A percentile compares a stretch with the other conserved stretches of the same genome.
Conservation (phyloP, 1,140 invertebrate genomes). For the Polypedilum pembai region DNA sequence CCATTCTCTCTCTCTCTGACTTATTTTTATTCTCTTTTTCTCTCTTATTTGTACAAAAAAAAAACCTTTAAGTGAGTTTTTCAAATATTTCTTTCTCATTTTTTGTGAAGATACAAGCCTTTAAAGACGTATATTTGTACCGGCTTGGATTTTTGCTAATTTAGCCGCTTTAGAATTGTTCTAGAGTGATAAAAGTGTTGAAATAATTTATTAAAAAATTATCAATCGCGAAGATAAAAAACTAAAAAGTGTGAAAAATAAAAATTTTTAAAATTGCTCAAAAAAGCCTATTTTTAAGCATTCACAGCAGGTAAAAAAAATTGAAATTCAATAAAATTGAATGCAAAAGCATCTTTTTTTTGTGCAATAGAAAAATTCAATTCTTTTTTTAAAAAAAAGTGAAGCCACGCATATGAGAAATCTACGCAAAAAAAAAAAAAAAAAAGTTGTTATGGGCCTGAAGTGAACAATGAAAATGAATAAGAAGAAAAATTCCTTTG, state of each 20-base stretch:
- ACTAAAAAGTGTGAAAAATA: neutral
- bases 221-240: neutral
- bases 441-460: constrained; percentile 16
- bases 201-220: too few relatives aligned
- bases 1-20: too few relatives aligned
- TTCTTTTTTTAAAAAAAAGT: neutral
- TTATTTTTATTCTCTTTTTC: too few relatives aligned
- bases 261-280: constrained; percentile 15
- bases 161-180: constrained; percentile 3
- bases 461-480: neutral
- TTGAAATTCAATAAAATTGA: neutral
- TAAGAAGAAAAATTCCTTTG: neutral
- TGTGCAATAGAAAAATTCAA: constrained; percentile 3
- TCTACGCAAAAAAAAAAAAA: too few relatives aligned
- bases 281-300: neutral
- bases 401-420: constrained; percentile 7
- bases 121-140: too few relatives aligned
- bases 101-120: too few relatives aligned
- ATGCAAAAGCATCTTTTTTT: neutral
- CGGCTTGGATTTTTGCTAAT: constrained; percentile 9
- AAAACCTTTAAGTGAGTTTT: too few relatives aligned
- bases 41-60: neutral
- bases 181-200: neutral
- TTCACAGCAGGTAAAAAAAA: constrained; percentile 4
- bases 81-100: too few relatives aligned